Evolutionary conservation across 2,888 invertebrate species (phyloP).

Genomic region (Osmoderma eremita): DNA sequence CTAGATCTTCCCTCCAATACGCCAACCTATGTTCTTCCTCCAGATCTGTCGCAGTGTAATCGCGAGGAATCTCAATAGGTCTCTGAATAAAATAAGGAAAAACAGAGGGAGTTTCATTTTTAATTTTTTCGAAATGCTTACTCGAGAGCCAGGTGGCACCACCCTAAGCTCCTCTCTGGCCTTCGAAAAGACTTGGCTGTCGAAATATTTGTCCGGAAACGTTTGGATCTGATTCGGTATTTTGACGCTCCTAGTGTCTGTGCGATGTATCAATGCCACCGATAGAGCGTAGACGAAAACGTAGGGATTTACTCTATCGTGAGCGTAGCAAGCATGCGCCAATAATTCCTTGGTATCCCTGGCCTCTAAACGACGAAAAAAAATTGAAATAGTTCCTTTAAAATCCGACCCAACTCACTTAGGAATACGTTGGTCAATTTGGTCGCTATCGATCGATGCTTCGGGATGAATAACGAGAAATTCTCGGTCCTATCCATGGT

Average conservation of each 20-base stretch:
- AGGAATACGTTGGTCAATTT: slow-evolving; percentile 76
- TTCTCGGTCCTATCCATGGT: slow-evolving; percentile 70
- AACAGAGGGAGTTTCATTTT: not conserved
- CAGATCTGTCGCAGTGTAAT: slow-evolving; percentile 78
- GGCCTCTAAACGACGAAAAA: slow-evolving; percentile 67
- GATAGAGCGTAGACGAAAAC: slow-evolving; percentile 83
- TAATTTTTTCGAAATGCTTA: slow-evolving; percentile 58
- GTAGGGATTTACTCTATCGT: slow-evolving; percentile 81
- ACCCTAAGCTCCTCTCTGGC: slow-evolving; percentile 78
- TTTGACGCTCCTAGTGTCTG: slow-evolving; percentile 75
- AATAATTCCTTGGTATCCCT: slow-evolving; percentile 75
- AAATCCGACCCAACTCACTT: slow-evolving; percentile 61
- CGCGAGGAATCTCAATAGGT: slow-evolving; percentile 75
- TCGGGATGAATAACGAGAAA: slow-evolving; percentile 80
- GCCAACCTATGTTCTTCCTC: slow-evolving; percentile 84
- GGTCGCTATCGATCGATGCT: slow-evolving; percentile 76
- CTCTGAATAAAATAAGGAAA: slow-evolving; percentile 62
- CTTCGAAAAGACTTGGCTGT: slow-evolving; percentile 75
- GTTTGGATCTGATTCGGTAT: slow-evolving; percentile 80
- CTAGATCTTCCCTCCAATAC: slow-evolving; percentile 87
- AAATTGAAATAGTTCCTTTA: not conserved
- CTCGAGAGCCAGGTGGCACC: slow-evolving; percentile 71
- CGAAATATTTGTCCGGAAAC: slow-evolving; percentile 86
- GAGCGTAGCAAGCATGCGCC: slow-evolving; percentile 74
- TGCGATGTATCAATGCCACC: slow-evolving; percentile 79